Evolutionary conservation across 92 coral and sea anemone species (phyloP).

Genomic region (Parazoanthus swiftii): DNA sequence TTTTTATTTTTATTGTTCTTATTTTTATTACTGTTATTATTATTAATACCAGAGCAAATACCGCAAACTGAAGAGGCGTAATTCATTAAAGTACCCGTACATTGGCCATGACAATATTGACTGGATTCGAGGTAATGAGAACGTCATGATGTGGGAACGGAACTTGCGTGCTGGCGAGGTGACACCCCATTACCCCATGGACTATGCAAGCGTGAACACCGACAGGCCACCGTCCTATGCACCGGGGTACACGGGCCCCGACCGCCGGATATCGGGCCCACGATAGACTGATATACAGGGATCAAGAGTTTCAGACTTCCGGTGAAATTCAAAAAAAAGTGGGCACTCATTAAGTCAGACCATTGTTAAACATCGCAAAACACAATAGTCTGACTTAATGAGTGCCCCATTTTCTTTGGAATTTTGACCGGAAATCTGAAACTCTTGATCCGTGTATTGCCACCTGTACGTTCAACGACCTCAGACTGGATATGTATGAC

Average conservation of each 20-base stretch:
- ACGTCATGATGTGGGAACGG: slow-evolving; percentile 36
- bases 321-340: no score
- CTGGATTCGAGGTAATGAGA: slow-evolving; percentile 21
- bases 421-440: no score
- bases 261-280: not conserved
- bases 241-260: not conserved
- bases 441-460: not conserved
- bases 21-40: not conserved
- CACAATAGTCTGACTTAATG: no score
- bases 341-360: no score
- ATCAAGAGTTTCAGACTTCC: no score
- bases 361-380: no score
- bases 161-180: slow-evolving; percentile 35
- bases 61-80: slow-evolving; percentile 21
- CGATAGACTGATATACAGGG: not conserved
- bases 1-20: not conserved
- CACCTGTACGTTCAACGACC: not conserved
- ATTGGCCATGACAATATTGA: not conserved
- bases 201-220: slow-evolving; percentile 12
- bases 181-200: slow-evolving; percentile 20
- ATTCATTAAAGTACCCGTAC: not conserved
- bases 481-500: not conserved
- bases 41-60: slow-evolving; percentile 10
- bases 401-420: no score
- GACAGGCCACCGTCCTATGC: slow-evolving; percentile 17